phyloP scores from a whole-genome alignment of 2,888 invertebrate genomes.

The Homarus gammarus region DNA sequence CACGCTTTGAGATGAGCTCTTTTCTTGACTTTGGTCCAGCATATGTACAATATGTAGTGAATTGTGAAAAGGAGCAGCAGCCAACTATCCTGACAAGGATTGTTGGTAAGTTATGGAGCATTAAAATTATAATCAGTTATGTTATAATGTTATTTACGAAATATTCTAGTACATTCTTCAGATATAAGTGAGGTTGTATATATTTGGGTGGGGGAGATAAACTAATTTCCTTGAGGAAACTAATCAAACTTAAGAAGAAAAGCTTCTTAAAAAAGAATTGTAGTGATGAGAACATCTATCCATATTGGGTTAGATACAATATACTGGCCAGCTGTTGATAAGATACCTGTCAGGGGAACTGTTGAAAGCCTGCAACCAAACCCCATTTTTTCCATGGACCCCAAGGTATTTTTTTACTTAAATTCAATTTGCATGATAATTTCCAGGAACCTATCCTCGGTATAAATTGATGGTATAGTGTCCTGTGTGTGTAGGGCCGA shows the following conservation, averaged over 20 bases:
- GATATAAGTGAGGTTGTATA: not conserved
- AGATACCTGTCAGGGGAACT: no score
- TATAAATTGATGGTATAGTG: no score
- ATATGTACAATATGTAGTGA: slow-evolving; percentile 94
- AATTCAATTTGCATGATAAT: no score
- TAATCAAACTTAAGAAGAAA: not conserved
- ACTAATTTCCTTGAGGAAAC: not conserved
- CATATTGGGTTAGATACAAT: no score
- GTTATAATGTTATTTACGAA: not conserved
- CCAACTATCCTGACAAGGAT: slow-evolving; percentile 94
- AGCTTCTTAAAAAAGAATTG: no score
- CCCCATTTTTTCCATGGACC: no score
- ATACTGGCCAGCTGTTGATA: no score
- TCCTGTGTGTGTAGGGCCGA: no score
- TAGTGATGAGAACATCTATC: no score
- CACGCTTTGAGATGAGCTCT: slow-evolving; percentile 91
- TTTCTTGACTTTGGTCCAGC: slow-evolving; percentile 96
- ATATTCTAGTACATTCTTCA: not conserved
- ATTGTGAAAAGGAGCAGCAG: slow-evolving; percentile 85
- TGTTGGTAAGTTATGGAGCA: slow-evolving; percentile 80
- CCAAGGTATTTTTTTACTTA: no score
- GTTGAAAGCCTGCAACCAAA: no score
- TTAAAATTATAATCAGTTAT: not conserved
- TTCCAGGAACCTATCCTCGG: no score
- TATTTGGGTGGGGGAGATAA: not conserved